Conservation (phyloP, 2,797 vertebrate genomes). For the Tokudaia muenninki region DNA sequence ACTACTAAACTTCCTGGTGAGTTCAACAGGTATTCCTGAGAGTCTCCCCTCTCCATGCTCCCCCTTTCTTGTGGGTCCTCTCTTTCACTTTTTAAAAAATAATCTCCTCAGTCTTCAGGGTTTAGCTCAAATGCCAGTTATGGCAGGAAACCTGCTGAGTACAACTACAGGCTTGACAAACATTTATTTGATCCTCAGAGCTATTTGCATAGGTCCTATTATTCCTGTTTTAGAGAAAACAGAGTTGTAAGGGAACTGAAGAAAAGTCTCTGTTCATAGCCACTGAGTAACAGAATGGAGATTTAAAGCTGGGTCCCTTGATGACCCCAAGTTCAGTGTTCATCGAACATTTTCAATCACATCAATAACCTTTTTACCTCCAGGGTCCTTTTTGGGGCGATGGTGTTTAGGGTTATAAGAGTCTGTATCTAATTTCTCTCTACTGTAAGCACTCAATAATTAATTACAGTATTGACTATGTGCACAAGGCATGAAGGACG, state of each 20-base stretch:
- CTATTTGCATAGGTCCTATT: background rate
- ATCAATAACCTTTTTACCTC: background rate
- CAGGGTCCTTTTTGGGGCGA: background rate
- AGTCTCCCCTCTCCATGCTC: background rate
- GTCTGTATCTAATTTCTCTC: background rate
- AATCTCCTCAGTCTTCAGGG: background rate
- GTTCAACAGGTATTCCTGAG: background rate
- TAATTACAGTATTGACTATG: background rate
- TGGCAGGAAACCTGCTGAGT: constrained; percentile 1
- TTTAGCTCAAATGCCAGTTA: background rate
- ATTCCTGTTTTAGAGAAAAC: constrained; percentile 18
- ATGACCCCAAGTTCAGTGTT: background rate
- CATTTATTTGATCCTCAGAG: constrained; percentile 22
- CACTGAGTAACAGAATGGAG: background rate
- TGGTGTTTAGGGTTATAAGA: constrained; percentile 52
- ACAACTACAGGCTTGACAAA: background rate
- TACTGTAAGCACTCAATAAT: background rate
- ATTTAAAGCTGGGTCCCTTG: background rate
- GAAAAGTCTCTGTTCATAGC: constrained; percentile 28
- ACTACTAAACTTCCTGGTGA: background rate
- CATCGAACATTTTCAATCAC: background rate
- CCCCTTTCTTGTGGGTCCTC: background rate
- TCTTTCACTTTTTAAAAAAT: background rate
- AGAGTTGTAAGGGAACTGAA: constrained; percentile 8
- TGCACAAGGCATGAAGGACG: background rate